A percentile compares a stretch with the other conserved stretches of the same genome.
phyloP scores from a whole-genome alignment of 2,113 vertebrate genomes.

The Lasiurus cinereus region DNA sequence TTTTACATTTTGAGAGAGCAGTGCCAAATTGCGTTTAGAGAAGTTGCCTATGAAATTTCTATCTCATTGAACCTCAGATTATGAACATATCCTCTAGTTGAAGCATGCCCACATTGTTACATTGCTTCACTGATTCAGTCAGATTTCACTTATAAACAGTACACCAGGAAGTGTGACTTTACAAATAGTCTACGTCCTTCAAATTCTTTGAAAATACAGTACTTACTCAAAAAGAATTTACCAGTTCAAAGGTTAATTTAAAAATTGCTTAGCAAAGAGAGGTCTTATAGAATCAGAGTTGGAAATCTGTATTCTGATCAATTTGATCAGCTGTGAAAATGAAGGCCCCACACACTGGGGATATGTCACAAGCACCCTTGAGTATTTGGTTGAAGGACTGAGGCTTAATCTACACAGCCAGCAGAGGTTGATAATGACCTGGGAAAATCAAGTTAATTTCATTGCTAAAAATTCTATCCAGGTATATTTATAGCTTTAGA shows the following conservation, averaged over 20 bases:
- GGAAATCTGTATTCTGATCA: slow-evolving; percentile 39
- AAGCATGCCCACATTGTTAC: slow-evolving; percentile 9
- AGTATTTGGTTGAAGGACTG: not conserved
- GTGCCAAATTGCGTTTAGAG: slow-evolving; percentile 15
- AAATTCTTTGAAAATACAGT: slow-evolving; percentile 22
- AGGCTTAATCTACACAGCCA: not conserved
- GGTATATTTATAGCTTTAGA: slow-evolving; percentile 37
- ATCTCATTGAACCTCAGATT: not conserved
- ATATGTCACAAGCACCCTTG: not conserved
- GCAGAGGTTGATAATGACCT: not conserved
- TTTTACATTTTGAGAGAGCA: slow-evolving; percentile 35
- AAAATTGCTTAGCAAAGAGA: slow-evolving; percentile 33
- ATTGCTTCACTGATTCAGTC: slow-evolving; percentile 40
- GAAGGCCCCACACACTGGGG: not conserved
- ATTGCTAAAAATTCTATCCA: slow-evolving; percentile 24
- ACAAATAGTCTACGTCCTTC: slow-evolving; percentile 56
- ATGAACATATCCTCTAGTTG: slow-evolving; percentile 2
- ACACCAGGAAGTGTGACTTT: slow-evolving; percentile 29
- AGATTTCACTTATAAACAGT: not conserved
- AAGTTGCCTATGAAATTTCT: slow-evolving; percentile 36
- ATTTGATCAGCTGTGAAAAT: not conserved
- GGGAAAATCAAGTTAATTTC: slow-evolving; percentile 38
- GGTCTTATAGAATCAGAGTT: slow-evolving; percentile 3
- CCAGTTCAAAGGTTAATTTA: not conserved
- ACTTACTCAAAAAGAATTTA: slow-evolving; percentile 39